Conservation (phyloP, 2,113 vertebrate genomes). For the Siphamia tubifer region DNA sequence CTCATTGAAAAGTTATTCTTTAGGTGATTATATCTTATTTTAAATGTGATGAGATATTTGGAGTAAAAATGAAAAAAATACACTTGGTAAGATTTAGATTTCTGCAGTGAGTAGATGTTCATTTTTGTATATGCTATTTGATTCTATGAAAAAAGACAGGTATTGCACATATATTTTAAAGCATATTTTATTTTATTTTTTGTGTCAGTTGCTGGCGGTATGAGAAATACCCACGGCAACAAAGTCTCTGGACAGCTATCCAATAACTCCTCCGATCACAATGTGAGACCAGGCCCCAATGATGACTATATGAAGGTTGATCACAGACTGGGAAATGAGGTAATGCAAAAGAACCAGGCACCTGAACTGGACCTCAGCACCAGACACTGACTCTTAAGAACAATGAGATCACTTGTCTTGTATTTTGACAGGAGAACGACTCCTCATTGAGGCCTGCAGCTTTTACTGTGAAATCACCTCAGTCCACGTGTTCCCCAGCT, state of each 20-base stretch:
- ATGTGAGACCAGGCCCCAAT: constrained; percentile 85
- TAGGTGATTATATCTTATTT: no score
- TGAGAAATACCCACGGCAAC: constrained; percentile 92
- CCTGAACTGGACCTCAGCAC: neutral
- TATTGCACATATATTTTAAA: no score
- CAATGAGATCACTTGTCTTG: constrained; percentile 6
- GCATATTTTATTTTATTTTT: neutral
- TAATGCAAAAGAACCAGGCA: constrained; percentile 64
- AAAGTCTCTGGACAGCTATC: constrained; percentile 92
- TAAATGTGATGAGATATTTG: no score
- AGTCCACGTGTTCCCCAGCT: constrained; percentile 90
- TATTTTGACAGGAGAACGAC: constrained; percentile 84
- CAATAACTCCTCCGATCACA: constrained; percentile 92
- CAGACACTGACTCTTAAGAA: neutral
- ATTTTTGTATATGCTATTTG: no score
- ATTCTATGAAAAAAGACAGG: no score
- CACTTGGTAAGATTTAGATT: no score
- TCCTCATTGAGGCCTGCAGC: constrained; percentile 88
- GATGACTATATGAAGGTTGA: constrained; percentile 94
- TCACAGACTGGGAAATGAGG: constrained; percentile 93
- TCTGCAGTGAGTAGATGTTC: no score
- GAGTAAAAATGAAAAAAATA: no score
- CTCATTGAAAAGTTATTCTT: no score
- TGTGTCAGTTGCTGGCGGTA: constrained; percentile 82
- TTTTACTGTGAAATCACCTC: constrained; percentile 91